phyloP scores from a whole-genome alignment of 1,140 invertebrate species.

The Lasaia peninsularis region DNA sequence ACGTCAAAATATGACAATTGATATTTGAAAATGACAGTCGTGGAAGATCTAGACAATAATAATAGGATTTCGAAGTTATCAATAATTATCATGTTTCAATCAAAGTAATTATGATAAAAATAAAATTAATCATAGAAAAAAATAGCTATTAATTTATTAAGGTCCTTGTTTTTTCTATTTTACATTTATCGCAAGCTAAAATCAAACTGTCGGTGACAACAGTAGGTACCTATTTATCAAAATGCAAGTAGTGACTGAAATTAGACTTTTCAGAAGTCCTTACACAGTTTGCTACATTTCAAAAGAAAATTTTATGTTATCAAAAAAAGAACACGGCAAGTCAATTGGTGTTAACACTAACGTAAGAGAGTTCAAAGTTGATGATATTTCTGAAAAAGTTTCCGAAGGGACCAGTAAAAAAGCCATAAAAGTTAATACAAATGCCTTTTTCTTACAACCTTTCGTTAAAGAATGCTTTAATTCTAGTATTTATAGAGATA shows the following conservation, averaged over 20 bases:
- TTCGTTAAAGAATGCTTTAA: slow-evolving; percentile 57
- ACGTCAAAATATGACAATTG: too few species aligned
- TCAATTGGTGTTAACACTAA: slow-evolving; percentile 39
- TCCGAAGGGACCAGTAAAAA: slow-evolving; percentile 24
- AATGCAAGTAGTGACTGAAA: slow-evolving; percentile 23
- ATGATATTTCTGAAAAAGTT: slow-evolving; percentile 21
- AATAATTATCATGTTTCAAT: too few species aligned
- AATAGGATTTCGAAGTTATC: too few species aligned
- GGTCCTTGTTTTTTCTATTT: too few species aligned
- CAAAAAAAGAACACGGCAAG: slow-evolving; percentile 37
- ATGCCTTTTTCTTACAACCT: slow-evolving; percentile 50
- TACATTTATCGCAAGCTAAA: background rate
- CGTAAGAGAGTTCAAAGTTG: slow-evolving; percentile 19
- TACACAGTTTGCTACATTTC: slow-evolving; percentile 52
- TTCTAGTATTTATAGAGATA: slow-evolving; percentile 49
- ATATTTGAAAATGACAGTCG: too few species aligned
- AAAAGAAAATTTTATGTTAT: slow-evolving; percentile 43
- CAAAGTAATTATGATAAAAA: too few species aligned
- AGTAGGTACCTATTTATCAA: too few species aligned
- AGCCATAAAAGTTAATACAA: slow-evolving; percentile 37
- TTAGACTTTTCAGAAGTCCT: slow-evolving; percentile 43
- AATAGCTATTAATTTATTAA: too few species aligned
- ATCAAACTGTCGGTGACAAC: too few species aligned
- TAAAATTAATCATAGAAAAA: too few species aligned
- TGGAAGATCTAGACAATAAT: too few species aligned